Base-by-base conservation (phyloP, 2,797 vertebrate species). In the Florisuga fusca region DNA sequence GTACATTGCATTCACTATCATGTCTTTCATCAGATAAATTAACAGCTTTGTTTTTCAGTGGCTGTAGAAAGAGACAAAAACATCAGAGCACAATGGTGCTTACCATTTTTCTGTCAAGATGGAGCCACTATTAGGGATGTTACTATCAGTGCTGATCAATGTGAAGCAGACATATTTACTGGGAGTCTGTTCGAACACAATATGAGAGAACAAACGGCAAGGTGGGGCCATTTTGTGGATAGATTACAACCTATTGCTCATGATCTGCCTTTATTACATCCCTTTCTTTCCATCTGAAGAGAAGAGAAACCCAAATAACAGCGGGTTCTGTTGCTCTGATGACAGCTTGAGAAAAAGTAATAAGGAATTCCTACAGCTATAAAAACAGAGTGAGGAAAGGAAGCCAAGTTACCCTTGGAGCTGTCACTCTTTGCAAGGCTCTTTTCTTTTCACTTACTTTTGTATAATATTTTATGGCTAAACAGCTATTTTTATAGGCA, bases 311-410 rank as follows among this genome's bases (percentile, higher is more conserved):
- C 93, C 88, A 96, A 89, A 94, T 93, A 96, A 95, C 92, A 96
- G 76, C 0, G 18, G 84, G 78, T 97, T 95, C 90, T 96, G 82
- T 90, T 95, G 88, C 88, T 94, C 77, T 96, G 95, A 96, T 97
- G 96, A 97, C 78, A 96, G 94, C 93, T 94, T 92, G 91, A 90
- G 77, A 94, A 96, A 95, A 97, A 96, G 89, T 94, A 93, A 97
- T 96, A 94, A 94, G 94, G 87, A 94, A 95, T 95, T 97, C 92
- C 93, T 97, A 91, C 96, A 94, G 94, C 93, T 97, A 96, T 84
- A 93, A 96, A 98, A 98, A 97, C 89, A 96, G 71, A 87, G 75
- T 62, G 72, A 94, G 95, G 91, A 96, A 96, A 94, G 74, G 82
- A 89, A 94, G 92, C 94, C 53, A 95, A 91, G 84, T 90, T 85